Conservation (phyloP, 2,113 vertebrate species). For the Crypturellus undulatus region DNA sequence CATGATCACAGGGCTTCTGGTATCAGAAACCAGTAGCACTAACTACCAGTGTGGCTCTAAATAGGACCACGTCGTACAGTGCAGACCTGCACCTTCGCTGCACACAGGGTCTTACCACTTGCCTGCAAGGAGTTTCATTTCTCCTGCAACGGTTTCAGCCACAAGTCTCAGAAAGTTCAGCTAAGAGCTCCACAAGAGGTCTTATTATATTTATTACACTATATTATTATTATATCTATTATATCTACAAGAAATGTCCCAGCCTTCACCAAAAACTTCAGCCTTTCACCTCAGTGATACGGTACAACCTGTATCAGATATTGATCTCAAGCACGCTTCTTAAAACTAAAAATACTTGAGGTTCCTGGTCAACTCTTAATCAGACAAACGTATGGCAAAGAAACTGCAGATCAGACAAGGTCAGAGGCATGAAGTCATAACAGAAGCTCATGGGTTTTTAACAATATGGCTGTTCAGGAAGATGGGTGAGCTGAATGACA, state of each 20-base stretch:
- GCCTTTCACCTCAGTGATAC: neutral
- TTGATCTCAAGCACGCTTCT: neutral
- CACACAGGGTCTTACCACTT: neutral
- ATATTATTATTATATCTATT: too few relatives aligned
- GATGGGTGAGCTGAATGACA: neutral
- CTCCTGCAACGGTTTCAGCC: neutral
- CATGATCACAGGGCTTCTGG: neutral
- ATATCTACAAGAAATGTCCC: neutral
- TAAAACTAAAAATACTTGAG: neutral
- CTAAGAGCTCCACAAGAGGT: neutral
- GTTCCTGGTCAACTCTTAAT: neutral
- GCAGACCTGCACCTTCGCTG: neutral
- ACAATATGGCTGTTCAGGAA: neutral
- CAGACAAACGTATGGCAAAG: neutral
- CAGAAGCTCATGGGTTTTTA: neutral
- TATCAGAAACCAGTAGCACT: neutral
- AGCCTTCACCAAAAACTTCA: neutral
- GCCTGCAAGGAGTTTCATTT: neutral
- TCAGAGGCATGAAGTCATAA: neutral
- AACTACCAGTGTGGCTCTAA: neutral
- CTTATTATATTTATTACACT: too few relatives aligned
- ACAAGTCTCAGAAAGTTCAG: neutral
- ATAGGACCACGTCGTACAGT: neutral
- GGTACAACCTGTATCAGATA: neutral
- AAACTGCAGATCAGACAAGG: neutral